Base-by-base conservation (phyloP, 2,888 invertebrate genomes). In the Drosophila rellima region DNA sequence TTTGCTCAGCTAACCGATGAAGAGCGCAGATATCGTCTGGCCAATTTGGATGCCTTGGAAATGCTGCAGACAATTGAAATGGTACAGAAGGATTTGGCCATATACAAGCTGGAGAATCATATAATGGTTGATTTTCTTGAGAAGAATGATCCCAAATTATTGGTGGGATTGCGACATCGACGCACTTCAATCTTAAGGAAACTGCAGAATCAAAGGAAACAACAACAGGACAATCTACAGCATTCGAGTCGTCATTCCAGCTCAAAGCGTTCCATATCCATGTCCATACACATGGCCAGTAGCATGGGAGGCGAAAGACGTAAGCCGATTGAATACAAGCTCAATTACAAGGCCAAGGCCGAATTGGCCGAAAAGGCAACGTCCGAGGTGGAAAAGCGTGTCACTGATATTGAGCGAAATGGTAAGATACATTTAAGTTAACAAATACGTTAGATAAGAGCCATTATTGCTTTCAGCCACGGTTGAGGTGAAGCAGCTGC, bases 311-410 rank as follows among this genome's bases (percentile, higher is more conserved):
- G 74, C 0, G 73, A 76, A 15, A 76, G 67, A 29, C 88, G 82
- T 4, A 78, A 78, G 8, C 33, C 37, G 0, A 17, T 64, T 2
- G 92, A 92, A 0, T 83, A 83, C 23, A 85, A 78, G 37, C 70
- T 92, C 2, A 92, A 92, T 65, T 91, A 79, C 57, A 82, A 83
- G 47, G 89, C 91, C 26, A 92, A 92, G 54, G 80, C 85, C 0
- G 92, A 92, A 37, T 79, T 92, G 76, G 90, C 91, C 2, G 91
- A 92, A 37, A 91, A 91, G 59, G 67, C 90, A 0, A 82, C 82
- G 0, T 70, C 86, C 3, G 91, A 92, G 37, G 81, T 91, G 35
- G 81, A 90, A 29, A 88, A 90, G 42, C 80, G 78, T 2, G 79
- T 90, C 1, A 61, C 66, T 0, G 84, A 85, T 11, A 79, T 88